Base-by-base conservation (phyloP, 1,140 invertebrate genomes). In the Gonatopus flavifemur region DNA sequence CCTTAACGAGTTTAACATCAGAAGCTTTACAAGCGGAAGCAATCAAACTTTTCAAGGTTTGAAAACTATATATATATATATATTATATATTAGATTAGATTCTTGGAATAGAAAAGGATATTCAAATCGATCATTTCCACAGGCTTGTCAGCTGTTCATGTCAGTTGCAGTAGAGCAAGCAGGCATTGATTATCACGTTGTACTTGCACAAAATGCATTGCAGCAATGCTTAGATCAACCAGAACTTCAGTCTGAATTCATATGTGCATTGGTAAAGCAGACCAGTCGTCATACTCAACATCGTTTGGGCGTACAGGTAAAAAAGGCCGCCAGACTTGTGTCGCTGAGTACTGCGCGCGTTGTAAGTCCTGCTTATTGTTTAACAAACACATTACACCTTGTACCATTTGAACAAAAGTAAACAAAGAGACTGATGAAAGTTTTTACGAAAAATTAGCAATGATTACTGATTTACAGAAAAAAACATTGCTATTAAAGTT, bases 161-260 rank as follows among this genome's bases (percentile, higher is more conserved):
- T 95, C 91, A 13, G 93, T 95, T 54, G 86, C 88, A 13, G 88
- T 98, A 51, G 94, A 97, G 77, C 91, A 94, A 62, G 90, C 93
- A 28, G 92, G 92, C 60, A 95, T 98, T 62, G 94, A 97, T 78
- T 95, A 96, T 74, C 94, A 97, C 70, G 93, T 97, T 59, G 90
- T 92, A 37, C 80, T 98, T 51, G 94, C 93, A 18, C 94, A 97
- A 84, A 95, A 95, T 74, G 90, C 94, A 8, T 80, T 97, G 35
- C 89, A 94, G 70, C 88, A 92, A 65, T 96, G 93, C 75, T 79
- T 97, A 35, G 88, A 93, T 60, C 87, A 89, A 69, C 83, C 87
- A 44, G 92, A 96, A 77, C 82, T 97, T 48, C 93, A 96, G 70
- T 88, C 91, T 66, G 94, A 97, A 83, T 84, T 97, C 67, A 88